Evolutionary conservation across 2,113 vertebrate species (phyloP).

Genomic region (Perca flavescens): DNA sequence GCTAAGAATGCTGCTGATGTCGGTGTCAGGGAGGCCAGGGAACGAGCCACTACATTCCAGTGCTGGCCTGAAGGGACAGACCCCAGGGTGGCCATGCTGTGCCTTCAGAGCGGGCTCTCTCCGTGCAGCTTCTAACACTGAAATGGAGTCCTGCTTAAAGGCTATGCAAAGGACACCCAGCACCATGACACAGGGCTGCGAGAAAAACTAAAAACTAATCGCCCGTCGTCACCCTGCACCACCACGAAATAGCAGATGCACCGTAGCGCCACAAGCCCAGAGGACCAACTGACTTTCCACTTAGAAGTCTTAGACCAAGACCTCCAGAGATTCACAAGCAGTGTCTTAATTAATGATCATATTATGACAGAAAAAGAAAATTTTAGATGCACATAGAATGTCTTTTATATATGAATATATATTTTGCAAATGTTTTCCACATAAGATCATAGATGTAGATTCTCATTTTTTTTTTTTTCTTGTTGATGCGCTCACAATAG

Average conservation of each 20-base stretch:
- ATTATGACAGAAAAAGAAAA: constrained; percentile 75
- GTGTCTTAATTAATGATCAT: constrained; percentile 80
- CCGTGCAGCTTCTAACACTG: constrained; percentile 56
- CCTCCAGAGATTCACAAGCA: constrained; percentile 78
- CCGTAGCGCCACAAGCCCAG: constrained; percentile 62
- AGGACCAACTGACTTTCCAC: constrained; percentile 72
- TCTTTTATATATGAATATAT: constrained; percentile 82
- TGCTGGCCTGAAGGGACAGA: constrained; percentile 56
- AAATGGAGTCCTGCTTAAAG: constrained; percentile 60
- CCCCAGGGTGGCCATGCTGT: constrained; percentile 60
- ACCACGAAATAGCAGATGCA: constrained; percentile 52
- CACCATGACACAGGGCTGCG: constrained; percentile 46
- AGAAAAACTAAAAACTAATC: constrained; percentile 19
- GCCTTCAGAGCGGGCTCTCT: constrained; percentile 69
- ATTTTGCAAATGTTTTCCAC: constrained; percentile 85
- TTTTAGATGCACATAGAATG: constrained; percentile 84
- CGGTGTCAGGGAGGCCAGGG: constrained; percentile 37
- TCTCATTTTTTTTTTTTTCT: constrained; percentile 36
- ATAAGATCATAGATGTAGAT: constrained; percentile 76
- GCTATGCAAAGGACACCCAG: constrained; percentile 72
- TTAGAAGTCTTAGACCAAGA: constrained; percentile 68
- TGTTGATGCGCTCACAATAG: constrained; percentile 43
- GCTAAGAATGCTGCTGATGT: constrained; percentile 32
- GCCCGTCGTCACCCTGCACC: constrained; percentile 12
- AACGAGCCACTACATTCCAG: constrained; percentile 50